Conservation (phyloP, 2,888 invertebrate species). For the Pycnomerus fuliginosus region DNA sequence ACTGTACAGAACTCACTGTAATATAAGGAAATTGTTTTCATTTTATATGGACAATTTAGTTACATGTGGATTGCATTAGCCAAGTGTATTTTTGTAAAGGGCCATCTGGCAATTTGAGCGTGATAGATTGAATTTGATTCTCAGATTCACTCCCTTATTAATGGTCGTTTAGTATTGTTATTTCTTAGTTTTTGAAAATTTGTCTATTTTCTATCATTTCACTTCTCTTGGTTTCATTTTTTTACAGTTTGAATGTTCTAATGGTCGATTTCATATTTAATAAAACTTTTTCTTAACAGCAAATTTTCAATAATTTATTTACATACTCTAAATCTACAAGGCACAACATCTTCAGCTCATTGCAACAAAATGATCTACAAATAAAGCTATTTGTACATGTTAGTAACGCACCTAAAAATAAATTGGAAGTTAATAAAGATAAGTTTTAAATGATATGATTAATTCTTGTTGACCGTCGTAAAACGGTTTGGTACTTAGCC, state of each 20-base stretch:
- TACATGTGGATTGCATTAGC: constrained; percentile 40
- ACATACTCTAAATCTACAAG: constrained; percentile 28
- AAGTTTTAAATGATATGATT: constrained; percentile 51
- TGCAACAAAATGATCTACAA: too few relatives aligned
- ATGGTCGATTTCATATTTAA: constrained; percentile 21
- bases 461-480: constrained; percentile 46
- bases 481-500: constrained; percentile 28
- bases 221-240: constrained; percentile 15
- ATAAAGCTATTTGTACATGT: too few relatives aligned
- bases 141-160: constrained; percentile 43
- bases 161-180: constrained; percentile 20
- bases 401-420: too few relatives aligned
- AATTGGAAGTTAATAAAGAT: too few relatives aligned
- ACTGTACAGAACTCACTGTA: constrained; percentile 34
- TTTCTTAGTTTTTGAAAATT: constrained; percentile 19
- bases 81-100: constrained; percentile 54
- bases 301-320: neutral
- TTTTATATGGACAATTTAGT: constrained; percentile 34
- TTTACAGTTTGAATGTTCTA: constrained; percentile 21
- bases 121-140: constrained; percentile 52
- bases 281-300: constrained; percentile 26
- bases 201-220: constrained; percentile 19
- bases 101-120: constrained; percentile 48
- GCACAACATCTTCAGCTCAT: constrained; percentile 48
- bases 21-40: constrained; percentile 33